These are phyloP conservation scores for Gonioctena quinquepunctata DNA, from an alignment of 1,140 invertebrate species.

Conservation along the genomic window DNA sequence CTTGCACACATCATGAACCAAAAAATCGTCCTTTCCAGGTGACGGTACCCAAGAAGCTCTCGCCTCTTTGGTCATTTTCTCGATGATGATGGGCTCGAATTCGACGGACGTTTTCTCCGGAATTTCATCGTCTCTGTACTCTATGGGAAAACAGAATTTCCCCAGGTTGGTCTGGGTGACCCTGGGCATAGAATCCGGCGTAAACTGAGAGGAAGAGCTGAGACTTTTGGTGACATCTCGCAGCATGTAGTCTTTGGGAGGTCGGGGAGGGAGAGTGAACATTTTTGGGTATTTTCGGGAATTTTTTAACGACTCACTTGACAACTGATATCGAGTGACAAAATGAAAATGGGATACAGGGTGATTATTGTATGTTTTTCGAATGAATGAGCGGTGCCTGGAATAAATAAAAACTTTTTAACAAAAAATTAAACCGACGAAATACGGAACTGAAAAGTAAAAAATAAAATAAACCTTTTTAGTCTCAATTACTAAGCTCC, in stretches of 20 bases:
- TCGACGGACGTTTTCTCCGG: conserved; percentile 26
- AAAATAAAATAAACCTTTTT: too few species aligned
- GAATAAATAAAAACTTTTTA: too few species aligned
- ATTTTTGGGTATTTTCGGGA: conserved; percentile 30
- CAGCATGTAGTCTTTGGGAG: conserved; percentile 48
- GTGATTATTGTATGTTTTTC: too few species aligned
- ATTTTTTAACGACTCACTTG: not conserved
- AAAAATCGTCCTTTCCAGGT: conserved; percentile 58
- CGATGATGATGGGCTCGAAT: conserved; percentile 36
- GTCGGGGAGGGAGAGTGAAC: conserved; percentile 44
- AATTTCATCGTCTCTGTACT: conserved; percentile 35
- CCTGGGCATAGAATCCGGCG: conserved; percentile 38
- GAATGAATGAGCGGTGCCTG: too few species aligned
- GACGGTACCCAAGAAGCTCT: conserved; percentile 60
- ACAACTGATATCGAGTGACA: not conserved
- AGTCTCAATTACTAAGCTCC: too few species aligned
- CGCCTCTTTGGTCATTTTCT: conserved; percentile 52
- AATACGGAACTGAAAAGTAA: too few species aligned
- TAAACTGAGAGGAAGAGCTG: conserved; percentile 36
- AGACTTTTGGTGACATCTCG: conserved; percentile 33
- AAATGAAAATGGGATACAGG: too few species aligned
- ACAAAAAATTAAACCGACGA: too few species aligned
- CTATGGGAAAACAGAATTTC: conserved; percentile 41
- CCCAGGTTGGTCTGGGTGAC: conserved; percentile 43
- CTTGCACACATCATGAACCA: conserved; percentile 56